Conservation (phyloP, 1,140 invertebrate species). For the Drosophila sucinea region DNA sequence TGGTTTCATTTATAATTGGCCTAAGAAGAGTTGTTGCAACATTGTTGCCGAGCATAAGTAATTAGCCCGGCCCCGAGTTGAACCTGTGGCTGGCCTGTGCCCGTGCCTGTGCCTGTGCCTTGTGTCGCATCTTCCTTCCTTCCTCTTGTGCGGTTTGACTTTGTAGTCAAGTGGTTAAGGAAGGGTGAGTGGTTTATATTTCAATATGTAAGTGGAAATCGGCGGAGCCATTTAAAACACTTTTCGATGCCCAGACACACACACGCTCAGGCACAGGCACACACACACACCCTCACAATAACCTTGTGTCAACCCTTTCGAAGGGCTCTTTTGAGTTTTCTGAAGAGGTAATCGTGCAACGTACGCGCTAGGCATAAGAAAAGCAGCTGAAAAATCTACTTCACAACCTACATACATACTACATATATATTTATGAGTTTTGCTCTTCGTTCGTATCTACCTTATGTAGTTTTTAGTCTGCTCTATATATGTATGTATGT, state of each 20-base stretch:
- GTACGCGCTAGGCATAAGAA: neutral
- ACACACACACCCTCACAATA: neutral
- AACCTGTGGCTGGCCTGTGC: neutral
- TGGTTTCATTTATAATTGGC: conserved; percentile 57
- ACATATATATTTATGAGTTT: neutral
- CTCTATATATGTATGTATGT: neutral
- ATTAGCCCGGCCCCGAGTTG: conserved; percentile 49
- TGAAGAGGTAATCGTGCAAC: neutral
- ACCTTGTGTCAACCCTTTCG: conserved; percentile 48
- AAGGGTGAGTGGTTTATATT: conserved; percentile 43
- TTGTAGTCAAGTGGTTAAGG: conserved; percentile 66
- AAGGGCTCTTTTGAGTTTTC: conserved; percentile 4
- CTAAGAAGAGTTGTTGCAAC: conserved; percentile 63
- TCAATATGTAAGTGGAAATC: conserved; percentile 51
- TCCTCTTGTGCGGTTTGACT: conserved; percentile 59
- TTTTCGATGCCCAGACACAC: conserved; percentile 39
- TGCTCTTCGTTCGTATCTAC: neutral
- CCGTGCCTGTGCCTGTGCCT: neutral
- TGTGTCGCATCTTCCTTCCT: conserved; percentile 42
- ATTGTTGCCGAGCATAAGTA: conserved; percentile 60
- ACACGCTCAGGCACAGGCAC: neutral
- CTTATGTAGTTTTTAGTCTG: neutral
- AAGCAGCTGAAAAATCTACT: conserved; percentile 9
- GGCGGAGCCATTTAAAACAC: conserved; percentile 70
- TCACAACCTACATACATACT: neutral